phyloP scores from a whole-genome alignment of 1,140 invertebrate species.

The Mizuhopecten yessoensis region DNA sequence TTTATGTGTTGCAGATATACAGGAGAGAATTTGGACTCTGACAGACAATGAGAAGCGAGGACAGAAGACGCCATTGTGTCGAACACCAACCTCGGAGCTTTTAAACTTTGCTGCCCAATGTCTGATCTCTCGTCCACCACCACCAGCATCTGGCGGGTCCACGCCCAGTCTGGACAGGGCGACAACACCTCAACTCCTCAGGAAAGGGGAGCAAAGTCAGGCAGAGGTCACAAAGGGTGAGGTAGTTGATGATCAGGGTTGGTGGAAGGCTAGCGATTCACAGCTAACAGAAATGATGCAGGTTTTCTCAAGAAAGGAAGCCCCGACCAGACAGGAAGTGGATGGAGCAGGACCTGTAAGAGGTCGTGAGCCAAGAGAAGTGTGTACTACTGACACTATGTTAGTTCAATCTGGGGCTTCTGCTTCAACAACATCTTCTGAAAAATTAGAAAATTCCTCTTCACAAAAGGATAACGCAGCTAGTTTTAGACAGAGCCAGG shows the following conservation, averaged over 20 bases:
- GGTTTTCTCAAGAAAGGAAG: background rate
- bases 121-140: conserved; percentile 59
- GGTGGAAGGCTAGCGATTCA: conserved; percentile 56
- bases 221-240: conserved; percentile 24
- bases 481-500: too few relatives aligned
- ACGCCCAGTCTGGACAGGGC: conserved; percentile 37
- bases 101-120: conserved; percentile 76
- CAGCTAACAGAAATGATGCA: background rate
- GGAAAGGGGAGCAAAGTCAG: conserved; percentile 16
- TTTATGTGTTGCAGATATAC: conserved; percentile 58
- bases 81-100: conserved; percentile 76
- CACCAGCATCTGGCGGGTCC: conserved; percentile 51
- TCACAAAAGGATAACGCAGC: background rate
- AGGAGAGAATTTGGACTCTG: conserved; percentile 61
- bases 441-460: background rate
- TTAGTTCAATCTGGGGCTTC: background rate
- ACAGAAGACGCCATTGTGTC: conserved; percentile 76
- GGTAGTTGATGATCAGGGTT: conserved; percentile 43
- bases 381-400: background rate
- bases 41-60: conserved; percentile 73
- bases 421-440: background rate
- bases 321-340: background rate
- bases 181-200: background rate
- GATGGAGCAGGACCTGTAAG: conserved; percentile 13
- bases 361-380: background rate